These are phyloP conservation scores for Oedothorax gibbosus DNA, from an alignment of 1,140 invertebrate species.

Conservation along the genomic window DNA sequence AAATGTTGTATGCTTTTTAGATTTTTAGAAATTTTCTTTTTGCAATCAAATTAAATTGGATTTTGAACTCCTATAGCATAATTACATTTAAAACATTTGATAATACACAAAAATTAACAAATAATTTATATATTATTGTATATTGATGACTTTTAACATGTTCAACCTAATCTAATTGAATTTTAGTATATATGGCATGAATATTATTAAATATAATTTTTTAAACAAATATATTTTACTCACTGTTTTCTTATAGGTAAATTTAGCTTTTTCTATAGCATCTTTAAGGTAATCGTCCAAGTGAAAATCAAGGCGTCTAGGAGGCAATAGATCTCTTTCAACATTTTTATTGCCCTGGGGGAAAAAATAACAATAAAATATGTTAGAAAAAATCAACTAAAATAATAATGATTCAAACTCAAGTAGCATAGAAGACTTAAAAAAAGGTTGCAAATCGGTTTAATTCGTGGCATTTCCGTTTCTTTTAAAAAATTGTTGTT, in stretches of 20 bases:
- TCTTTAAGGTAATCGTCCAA: slow-evolving; percentile 60
- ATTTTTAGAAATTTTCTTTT: too few relatives aligned
- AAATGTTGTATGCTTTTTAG: too few relatives aligned
- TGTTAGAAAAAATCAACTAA: neutral
- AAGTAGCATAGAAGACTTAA: too few relatives aligned
- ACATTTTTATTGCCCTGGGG: slow-evolving; percentile 36
- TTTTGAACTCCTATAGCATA: too few relatives aligned
- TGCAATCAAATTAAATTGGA: too few relatives aligned
- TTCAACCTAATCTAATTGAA: neutral
- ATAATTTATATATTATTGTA: neutral
- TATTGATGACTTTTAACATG: neutral
- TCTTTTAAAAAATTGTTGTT: too few relatives aligned
- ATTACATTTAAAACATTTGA: too few relatives aligned
- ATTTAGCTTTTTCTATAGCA: slow-evolving; percentile 63
- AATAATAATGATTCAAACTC: neutral
- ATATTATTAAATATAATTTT: neutral
- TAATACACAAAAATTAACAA: too few relatives aligned
- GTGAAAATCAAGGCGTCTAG: slow-evolving; percentile 66
- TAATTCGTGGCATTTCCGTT: too few relatives aligned
- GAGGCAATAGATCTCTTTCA: slow-evolving; percentile 60
- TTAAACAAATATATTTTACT: neutral
- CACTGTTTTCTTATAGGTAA: slow-evolving; percentile 36
- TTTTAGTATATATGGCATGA: neutral
- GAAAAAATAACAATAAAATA: slow-evolving; percentile 1
- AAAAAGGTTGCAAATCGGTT: too few relatives aligned